phyloP scores from a whole-genome alignment of 2,888 invertebrate species.

The Stomorhina lunata region DNA sequence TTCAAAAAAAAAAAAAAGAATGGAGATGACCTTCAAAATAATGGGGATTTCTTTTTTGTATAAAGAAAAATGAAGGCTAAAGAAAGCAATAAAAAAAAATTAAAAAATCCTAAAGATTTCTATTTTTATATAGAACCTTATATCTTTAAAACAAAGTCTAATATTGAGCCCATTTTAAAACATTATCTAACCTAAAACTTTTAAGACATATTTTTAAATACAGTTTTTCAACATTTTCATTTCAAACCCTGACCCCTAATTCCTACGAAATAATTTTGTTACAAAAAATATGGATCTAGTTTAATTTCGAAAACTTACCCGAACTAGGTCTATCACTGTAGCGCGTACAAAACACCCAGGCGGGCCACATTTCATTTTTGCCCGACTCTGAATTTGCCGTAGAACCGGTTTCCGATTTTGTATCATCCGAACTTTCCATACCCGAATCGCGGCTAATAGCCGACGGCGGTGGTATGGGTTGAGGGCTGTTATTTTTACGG shows the following conservation, averaged over 20 bases:
- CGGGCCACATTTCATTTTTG: constrained; percentile 88
- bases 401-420: constrained; percentile 79
- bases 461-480: constrained; percentile 78
- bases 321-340: constrained; percentile 95
- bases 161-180: too few relatives aligned
- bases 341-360: constrained; percentile 99
- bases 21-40: too few relatives aligned
- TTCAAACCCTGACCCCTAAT: not conserved
- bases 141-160: too few relatives aligned
- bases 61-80: not conserved
- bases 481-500: constrained; percentile 75
- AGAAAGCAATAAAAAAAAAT: not conserved
- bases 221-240: too few relatives aligned
- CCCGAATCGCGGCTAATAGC: constrained; percentile 79
- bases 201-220: too few relatives aligned
- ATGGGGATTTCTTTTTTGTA: too few relatives aligned
- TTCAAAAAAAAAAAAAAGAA: too few relatives aligned
- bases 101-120: too few relatives aligned
- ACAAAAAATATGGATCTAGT: too few relatives aligned
- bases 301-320: constrained; percentile 88
- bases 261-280: not conserved
- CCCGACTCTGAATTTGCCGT: constrained; percentile 78
- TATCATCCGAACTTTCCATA: constrained; percentile 80
- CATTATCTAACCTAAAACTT: too few relatives aligned
- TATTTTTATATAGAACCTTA: too few relatives aligned